These are phyloP conservation scores for Peribatodes rhomboidaria DNA, from an alignment of 2,888 invertebrate species.

Conservation along the genomic window DNA sequence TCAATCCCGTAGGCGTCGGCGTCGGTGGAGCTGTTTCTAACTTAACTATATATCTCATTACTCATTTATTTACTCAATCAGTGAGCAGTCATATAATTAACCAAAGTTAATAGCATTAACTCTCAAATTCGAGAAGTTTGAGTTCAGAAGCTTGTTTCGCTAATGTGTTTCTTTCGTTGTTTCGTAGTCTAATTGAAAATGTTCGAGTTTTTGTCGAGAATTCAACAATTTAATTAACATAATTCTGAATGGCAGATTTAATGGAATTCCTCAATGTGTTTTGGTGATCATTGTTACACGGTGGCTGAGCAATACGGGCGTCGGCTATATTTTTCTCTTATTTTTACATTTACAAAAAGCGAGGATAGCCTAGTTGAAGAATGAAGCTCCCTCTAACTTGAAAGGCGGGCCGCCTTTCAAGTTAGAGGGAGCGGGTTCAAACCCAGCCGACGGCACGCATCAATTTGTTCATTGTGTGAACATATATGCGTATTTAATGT, in stretches of 20 bases:
- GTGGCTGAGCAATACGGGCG: neutral
- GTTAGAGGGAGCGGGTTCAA: too few species aligned
- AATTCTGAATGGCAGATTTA: neutral
- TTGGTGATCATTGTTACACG: too few species aligned
- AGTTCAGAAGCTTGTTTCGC: slow-evolving; percentile 21
- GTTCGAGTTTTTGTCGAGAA: slow-evolving; percentile 3
- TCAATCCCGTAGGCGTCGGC: too few species aligned
- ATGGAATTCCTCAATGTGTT: neutral
- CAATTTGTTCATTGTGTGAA: too few species aligned
- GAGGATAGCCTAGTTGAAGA: too few species aligned
- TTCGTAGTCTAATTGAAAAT: slow-evolving; percentile 28
- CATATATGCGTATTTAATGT: too few species aligned
- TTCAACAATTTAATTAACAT: neutral
- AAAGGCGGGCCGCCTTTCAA: too few species aligned
- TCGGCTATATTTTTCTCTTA: neutral
- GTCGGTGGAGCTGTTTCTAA: neutral
- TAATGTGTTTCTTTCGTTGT: slow-evolving; percentile 27
- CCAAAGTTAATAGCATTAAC: slow-evolving; percentile 19
- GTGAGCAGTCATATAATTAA: slow-evolving; percentile 8
- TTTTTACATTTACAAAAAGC: neutral
- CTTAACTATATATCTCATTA: neutral
- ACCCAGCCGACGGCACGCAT: too few species aligned
- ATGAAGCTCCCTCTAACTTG: too few species aligned
- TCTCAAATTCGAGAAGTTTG: slow-evolving; percentile 16
- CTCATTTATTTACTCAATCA: slow-evolving; percentile 1